Base-by-base conservation (phyloP, 2,888 invertebrate species). In the Ethmia dodecea region DNA sequence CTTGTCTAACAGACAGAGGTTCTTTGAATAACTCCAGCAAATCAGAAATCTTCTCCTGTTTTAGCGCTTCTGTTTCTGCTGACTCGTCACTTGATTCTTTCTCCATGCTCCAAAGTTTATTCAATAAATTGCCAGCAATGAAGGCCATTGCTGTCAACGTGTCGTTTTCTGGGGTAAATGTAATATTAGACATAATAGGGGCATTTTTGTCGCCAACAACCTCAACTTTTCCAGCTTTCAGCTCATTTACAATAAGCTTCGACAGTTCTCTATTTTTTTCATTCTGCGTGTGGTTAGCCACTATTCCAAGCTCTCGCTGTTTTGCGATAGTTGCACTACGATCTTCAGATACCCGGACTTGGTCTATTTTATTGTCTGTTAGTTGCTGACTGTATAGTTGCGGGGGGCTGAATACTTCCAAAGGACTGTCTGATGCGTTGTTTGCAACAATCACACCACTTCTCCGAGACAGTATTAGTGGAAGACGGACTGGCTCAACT, bases 111-210 rank as follows among this genome's bases (percentile, higher is more conserved):
- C 84, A 86, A 16, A 86, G 44, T 47, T 77, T 77, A 42, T 77
- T 81, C n/a, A 86, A 46, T 24, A 86, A 46, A 53, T 81, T 80
- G 0, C 84, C 84, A 44, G 84, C 84, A 39, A 86, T 84, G 15
- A 71, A 80, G 1, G 81, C 72, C 74, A 84, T 78, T 14, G 84
- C 81, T 30, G 74, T 77, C 11, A 80, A 45, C 3, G 84, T 83
- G 33, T 83, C 81, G 42, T 83, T 86, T 59, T 80, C 79, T 11
- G 74, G 64, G n/a, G 75, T 77, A 37, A 83, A 86, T 3, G 80
- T 80, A 6, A 86, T 74, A 33, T 80, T 84, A 11, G 84, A 83
- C 36, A 72, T 67, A 1, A 76, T 58, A 24, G 68, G 51, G 2
- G 67, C 60, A 15, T 52, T 49, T 30, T 45, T 48, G 37, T 78